Evolutionary conservation across 2,113 vertebrate species (phyloP), one percentile per base, ranked within the genome.

Genomic region (Passer domesticus): DNA sequence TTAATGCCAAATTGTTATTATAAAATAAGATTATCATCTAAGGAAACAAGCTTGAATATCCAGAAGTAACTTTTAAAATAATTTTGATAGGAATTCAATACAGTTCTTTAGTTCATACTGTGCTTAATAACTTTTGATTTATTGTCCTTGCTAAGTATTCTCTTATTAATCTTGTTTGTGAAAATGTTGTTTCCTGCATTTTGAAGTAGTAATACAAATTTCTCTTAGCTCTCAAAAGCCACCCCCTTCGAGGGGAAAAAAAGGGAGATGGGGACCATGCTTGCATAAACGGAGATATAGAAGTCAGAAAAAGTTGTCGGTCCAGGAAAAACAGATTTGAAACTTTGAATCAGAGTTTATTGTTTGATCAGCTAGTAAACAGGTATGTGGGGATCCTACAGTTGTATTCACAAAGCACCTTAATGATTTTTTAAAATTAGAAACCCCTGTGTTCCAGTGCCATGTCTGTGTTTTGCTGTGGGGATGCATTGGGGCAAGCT

Each of bases 351-450:
- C 99, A 99, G 97, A 99, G 99, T 98, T 98, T 99, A 96, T 98
- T 99, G 94, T 99, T 99, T 97, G 99, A 99, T 98, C 99, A 99
- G 96, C 98, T 99, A 95, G 99, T 99, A 95, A 99, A 99, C 98
- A 99, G 99, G 99, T 99, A 98, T 91, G 98, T 97, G 87, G 87
- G 72, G 87, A 88, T 95, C 37, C 49, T 95, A 80, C 67, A 94
- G 60, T 90, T 94, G 59, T 83, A 68, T 95, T 96, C 82, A 86
- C 85, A 87, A 93, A 95, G 24, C 60, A 62, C 53, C 66, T 83
- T 75, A 55, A 88, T 90, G 44, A 52, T 31, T 87, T 70, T 43
- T 28, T 8, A 30, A 78, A 85, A 50, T 69, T 67, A 88, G 92
- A 88, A 95, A 90, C 31, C 13, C 15, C 24, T 88, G 53, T 95